Conservation (phyloP, 2,797 vertebrate species). For the Pangasius larnaudii region DNA sequence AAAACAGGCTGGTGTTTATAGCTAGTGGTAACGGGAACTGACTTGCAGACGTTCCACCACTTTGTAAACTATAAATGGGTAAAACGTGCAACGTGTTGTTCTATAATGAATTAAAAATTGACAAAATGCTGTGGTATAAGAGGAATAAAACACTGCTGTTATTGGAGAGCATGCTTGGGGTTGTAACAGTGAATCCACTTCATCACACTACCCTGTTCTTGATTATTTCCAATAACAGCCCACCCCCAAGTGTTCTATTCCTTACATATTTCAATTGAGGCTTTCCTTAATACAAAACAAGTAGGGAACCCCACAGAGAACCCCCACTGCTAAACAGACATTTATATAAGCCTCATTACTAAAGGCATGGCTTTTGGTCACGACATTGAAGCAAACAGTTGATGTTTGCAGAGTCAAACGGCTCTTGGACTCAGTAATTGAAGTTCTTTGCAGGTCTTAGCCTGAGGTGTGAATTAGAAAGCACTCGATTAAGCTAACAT, state of each 20-base stretch:
- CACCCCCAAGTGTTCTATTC: neutral
- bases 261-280: slow-evolving; percentile 10
- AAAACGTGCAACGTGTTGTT: neutral
- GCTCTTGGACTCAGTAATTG: slow-evolving; percentile 51
- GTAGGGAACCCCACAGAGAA: neutral
- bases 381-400: neutral
- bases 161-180: no score
- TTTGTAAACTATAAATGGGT: neutral
- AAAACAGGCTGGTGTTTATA: neutral
- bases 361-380: slow-evolving; percentile 1
- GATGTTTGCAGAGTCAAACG: slow-evolving; percentile 41
- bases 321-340: neutral
- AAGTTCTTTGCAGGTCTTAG: slow-evolving; percentile 54
- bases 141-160: neutral
- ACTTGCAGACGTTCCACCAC: neutral
- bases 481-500: slow-evolving; percentile 63
- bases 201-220: neutral
- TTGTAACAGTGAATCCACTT: neutral
- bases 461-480: slow-evolving; percentile 54
- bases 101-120: neutral
- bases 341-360: slow-evolving; percentile 11
- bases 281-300: slow-evolving; percentile 1
- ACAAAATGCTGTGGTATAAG: neutral
- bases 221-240: neutral
- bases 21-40: neutral